phyloP scores from a whole-genome alignment of 1,140 invertebrate genomes.

The Drosophila burlai region DNA sequence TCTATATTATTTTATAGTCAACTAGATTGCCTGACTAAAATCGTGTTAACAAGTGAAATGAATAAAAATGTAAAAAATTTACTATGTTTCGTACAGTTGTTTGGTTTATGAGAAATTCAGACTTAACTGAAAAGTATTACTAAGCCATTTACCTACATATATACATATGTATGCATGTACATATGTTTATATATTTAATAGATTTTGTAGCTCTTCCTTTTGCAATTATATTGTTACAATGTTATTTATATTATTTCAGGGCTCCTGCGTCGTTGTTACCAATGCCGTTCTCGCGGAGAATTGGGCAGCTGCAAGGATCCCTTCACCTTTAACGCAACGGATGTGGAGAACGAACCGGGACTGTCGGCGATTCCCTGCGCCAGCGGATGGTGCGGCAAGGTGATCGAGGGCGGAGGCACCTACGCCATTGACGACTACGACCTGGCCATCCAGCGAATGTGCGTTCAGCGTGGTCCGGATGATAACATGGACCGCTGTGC shows the following conservation, averaged over 20 bases:
- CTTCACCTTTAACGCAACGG: conserved; percentile 91
- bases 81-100: neutral
- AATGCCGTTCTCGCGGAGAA: conserved; percentile 94
- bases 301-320: conserved; percentile 95
- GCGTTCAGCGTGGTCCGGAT: conserved; percentile 93
- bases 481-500: conserved; percentile 95
- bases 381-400: conserved; percentile 97
- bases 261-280: conserved; percentile 89
- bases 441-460: conserved; percentile 93
- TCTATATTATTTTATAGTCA: neutral
- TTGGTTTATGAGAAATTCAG: neutral
- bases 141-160: neutral
- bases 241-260: conserved; percentile 74
- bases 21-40: neutral
- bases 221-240: neutral
- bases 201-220: neutral
- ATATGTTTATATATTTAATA: neutral
- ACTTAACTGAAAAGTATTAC: neutral
- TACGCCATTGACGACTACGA: conserved; percentile 93
- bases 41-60: neutral
- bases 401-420: conserved; percentile 91
- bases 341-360: conserved; percentile 89
- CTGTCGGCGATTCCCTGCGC: conserved; percentile 93
- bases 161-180: no score
- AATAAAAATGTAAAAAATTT: neutral